Percentiles rank a stretch among this genome's conserved stretches.
Evolutionary conservation across 2,113 vertebrate species (phyloP).

Genomic region (Cyphomyrus discorhynchus): DNA sequence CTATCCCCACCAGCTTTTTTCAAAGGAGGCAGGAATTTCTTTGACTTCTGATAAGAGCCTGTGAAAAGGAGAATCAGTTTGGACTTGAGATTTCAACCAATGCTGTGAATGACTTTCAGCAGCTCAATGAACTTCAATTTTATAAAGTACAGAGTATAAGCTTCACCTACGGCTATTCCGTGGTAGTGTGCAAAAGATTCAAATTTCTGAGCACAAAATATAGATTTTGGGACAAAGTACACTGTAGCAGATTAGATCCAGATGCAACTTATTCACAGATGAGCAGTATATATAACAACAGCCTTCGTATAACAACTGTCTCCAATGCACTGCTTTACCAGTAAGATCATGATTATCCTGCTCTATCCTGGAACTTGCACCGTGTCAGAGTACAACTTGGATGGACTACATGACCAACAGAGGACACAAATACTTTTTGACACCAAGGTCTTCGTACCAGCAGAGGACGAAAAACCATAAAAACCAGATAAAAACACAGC

Average conservation of each 20-base stretch:
- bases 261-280: neutral
- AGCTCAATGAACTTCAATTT: neutral
- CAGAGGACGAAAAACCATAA: neutral
- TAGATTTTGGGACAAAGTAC: neutral
- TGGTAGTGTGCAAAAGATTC: neutral
- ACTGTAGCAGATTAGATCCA: neutral
- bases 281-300: neutral
- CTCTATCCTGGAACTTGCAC: neutral
- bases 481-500: neutral
- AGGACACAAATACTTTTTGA: neutral
- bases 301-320: neutral
- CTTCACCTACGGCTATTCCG: neutral
- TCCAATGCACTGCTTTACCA: neutral
- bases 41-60: conserved; percentile 55
- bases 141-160: neutral
- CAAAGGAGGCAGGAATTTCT: conserved; percentile 48
- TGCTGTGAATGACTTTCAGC: neutral
- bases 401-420: neutral
- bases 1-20: conserved; percentile 44
- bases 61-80: conserved; percentile 29
- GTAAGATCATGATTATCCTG: neutral
- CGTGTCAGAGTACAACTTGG: neutral
- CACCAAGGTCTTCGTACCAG: neutral
- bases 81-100: neutral
- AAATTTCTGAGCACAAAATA: neutral